These are phyloP conservation scores for Troides helena DNA, from an alignment of 2,888 invertebrate genomes.

Conservation along the genomic window DNA sequence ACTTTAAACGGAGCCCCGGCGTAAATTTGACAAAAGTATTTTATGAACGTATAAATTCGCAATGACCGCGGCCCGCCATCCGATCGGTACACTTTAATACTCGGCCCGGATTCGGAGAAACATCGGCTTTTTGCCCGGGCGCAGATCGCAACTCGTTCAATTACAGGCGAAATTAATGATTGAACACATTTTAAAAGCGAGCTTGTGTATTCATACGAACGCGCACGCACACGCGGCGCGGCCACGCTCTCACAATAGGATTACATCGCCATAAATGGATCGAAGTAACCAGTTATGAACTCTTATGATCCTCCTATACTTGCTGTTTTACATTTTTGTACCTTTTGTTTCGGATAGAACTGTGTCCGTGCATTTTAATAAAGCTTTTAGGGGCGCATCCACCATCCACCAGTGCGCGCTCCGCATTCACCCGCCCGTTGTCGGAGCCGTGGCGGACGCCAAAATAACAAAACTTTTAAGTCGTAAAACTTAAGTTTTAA, in stretches of 20 bases:
- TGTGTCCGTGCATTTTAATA: slow-evolving; percentile 76
- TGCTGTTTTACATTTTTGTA: slow-evolving; percentile 69
- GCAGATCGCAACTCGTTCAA: slow-evolving; percentile 68
- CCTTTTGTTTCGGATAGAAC: slow-evolving; percentile 68
- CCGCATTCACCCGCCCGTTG: slow-evolving; percentile 21
- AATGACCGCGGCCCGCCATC: slow-evolving; percentile 51
- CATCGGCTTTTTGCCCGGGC: slow-evolving; percentile 60
- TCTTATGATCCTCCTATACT: slow-evolving; percentile 67
- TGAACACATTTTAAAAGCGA: slow-evolving; percentile 69
- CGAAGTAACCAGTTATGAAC: slow-evolving; percentile 73
- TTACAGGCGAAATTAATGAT: slow-evolving; percentile 77
- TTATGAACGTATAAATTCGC: slow-evolving; percentile 77
- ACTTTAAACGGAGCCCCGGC: slow-evolving; percentile 65
- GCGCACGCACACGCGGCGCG: slow-evolving; percentile 32
- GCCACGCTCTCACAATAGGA: slow-evolving; percentile 68
- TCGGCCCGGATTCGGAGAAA: slow-evolving; percentile 62
- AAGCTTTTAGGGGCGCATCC: slow-evolving; percentile 50
- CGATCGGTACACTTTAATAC: slow-evolving; percentile 65
- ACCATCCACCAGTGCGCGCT: slow-evolving; percentile 13
- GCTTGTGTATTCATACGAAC: slow-evolving; percentile 38
- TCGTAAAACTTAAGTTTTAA: slow-evolving; percentile 21
- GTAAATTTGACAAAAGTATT: slow-evolving; percentile 79
- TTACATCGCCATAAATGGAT: slow-evolving; percentile 72
- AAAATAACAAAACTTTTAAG: slow-evolving; percentile 18
- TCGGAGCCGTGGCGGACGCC: slow-evolving; percentile 13